phyloP scores from a whole-genome alignment of 2,113 vertebrate species.

The Trinectes maculatus region DNA sequence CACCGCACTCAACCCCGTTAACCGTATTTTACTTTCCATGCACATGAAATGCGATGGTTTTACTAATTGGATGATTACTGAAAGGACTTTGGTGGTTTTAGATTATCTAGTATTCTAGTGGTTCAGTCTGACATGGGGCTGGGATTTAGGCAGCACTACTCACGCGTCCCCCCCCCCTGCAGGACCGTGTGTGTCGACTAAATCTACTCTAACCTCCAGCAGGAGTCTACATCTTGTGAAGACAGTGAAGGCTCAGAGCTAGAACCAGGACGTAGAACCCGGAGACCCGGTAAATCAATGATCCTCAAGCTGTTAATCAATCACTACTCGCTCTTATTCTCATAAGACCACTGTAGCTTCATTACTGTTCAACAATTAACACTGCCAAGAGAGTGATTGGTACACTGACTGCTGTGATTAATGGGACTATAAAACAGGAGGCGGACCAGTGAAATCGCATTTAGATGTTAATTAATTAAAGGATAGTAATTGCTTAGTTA shows the following conservation, averaged over 20 bases:
- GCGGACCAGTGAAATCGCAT: conserved; percentile 49
- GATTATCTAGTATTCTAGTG: too few species aligned
- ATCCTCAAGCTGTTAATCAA: conserved; percentile 76
- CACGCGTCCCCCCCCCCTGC: too few species aligned
- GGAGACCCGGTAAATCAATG: conserved; percentile 67
- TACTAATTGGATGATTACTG: too few species aligned
- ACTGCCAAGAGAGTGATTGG: conserved; percentile 62
- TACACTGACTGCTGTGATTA: conserved; percentile 60
- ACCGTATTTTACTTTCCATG: not conserved
- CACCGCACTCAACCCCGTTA: not conserved
- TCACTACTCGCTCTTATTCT: conserved; percentile 69
- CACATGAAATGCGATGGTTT: not conserved
- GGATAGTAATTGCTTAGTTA: conserved; percentile 34
- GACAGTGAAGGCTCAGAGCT: conserved; percentile 8
- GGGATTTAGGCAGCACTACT: too few species aligned
- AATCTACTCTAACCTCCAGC: not conserved
- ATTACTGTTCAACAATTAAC: conserved; percentile 72
- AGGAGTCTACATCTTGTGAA: not conserved
- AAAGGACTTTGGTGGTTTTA: too few species aligned
- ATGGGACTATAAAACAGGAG: conserved; percentile 55
- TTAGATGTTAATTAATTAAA: conserved; percentile 59
- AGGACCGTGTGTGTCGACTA: not conserved
- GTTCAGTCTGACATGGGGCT: too few species aligned
- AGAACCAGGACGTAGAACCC: conserved; percentile 42
- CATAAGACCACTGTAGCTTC: conserved; percentile 68